Conservation (phyloP, 2,797 vertebrate species). For the Microtus agrestis region DNA sequence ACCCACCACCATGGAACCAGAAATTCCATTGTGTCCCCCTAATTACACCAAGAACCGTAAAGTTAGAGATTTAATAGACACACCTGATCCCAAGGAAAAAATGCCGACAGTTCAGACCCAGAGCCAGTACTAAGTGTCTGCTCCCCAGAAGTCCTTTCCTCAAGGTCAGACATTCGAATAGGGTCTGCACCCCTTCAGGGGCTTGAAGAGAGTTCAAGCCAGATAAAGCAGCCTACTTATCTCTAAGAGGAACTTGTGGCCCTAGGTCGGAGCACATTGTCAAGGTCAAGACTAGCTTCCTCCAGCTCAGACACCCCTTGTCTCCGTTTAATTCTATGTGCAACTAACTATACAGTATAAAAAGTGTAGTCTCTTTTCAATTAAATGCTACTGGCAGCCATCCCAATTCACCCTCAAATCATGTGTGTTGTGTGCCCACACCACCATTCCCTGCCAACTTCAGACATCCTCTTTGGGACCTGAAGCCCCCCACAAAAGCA, state of each 20-base stretch:
- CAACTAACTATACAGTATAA: not conserved
- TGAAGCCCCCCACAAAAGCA: not conserved
- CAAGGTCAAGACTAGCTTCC: not conserved
- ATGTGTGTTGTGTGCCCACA: too few relatives aligned
- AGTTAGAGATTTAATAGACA: not conserved
- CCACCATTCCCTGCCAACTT: not conserved
- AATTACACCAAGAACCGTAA: not conserved
- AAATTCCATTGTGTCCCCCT: not conserved
- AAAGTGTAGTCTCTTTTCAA: not conserved
- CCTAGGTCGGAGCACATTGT: accelerated
- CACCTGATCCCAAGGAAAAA: not conserved
- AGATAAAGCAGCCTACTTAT: not conserved
- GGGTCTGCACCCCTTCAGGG: not conserved
- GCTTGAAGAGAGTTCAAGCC: not conserved
- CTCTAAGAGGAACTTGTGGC: not conserved
- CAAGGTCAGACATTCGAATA: not conserved
- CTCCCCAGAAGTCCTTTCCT: not conserved
- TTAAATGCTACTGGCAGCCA: not conserved
- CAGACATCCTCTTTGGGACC: not conserved
- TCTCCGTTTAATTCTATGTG: not conserved
- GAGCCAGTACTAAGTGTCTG: not conserved
- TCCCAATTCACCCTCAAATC: not conserved
- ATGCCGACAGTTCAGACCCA: not conserved
- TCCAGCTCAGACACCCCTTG: not conserved
- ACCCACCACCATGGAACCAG: not conserved